A percentile compares a stretch with the other conserved stretches of the same genome.
phyloP scores from a whole-genome alignment of 2,888 invertebrate genomes.

The Hemicrepidius hirtus region DNA sequence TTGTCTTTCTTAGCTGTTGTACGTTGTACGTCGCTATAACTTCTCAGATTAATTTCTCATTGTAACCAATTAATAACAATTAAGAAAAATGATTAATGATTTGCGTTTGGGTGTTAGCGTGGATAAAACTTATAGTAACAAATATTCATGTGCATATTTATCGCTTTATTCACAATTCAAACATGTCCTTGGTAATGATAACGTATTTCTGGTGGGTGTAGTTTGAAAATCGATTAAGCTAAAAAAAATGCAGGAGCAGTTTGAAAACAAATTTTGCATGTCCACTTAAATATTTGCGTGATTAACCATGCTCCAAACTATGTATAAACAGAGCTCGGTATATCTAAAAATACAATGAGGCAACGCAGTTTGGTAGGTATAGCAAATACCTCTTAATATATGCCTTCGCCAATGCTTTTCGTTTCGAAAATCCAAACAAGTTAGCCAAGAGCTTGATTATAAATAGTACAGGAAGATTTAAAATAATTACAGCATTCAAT shows the following conservation, averaged over 20 bases:
- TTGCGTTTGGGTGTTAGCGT: too few relatives aligned
- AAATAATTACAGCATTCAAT: constrained; percentile 40
- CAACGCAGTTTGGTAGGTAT: constrained; percentile 52
- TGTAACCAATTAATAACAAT: too few relatives aligned
- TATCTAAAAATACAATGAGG: constrained; percentile 50
- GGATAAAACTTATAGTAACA: too few relatives aligned
- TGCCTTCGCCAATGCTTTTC: constrained; percentile 35
- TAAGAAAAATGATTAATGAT: too few relatives aligned
- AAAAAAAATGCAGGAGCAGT: not conserved
- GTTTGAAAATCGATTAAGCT: not conserved
- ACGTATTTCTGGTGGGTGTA: too few relatives aligned
- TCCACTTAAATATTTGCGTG: constrained; percentile 26
- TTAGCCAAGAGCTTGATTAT: constrained; percentile 32
- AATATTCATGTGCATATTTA: too few relatives aligned
- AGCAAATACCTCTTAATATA: constrained; percentile 49
- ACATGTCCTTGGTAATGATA: too few relatives aligned
- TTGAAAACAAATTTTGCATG: constrained; percentile 17
- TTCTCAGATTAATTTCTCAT: too few relatives aligned
- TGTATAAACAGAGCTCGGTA: constrained; percentile 39
- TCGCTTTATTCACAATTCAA: not conserved
- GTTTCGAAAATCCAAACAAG: constrained; percentile 31
- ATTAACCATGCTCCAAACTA: constrained; percentile 37
- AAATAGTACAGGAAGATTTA: constrained; percentile 45
- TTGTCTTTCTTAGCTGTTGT: too few relatives aligned
- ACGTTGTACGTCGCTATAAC: too few relatives aligned